These are phyloP conservation scores for Platichthys flesus DNA, from an alignment of 2,113 vertebrate species.

Conservation along the genomic window DNA sequence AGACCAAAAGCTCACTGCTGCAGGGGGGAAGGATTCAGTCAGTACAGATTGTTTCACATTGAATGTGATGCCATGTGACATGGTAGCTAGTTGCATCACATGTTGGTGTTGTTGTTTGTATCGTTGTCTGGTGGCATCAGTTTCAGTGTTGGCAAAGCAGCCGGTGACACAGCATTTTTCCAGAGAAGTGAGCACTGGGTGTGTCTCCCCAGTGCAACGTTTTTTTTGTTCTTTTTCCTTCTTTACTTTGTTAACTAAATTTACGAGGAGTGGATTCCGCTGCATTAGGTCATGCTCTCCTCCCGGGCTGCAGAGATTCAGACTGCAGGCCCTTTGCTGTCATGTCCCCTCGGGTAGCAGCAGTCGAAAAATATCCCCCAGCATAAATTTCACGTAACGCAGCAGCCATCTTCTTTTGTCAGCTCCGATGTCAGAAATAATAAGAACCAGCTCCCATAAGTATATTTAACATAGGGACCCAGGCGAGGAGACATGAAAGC, in stretches of 20 bases:
- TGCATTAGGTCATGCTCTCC: conserved; percentile 33
- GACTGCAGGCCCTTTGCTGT: conserved; percentile 35
- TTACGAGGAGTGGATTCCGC: conserved; percentile 13
- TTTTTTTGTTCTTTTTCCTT: background rate
- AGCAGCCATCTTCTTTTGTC: conserved; percentile 52
- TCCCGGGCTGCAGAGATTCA: conserved; percentile 24
- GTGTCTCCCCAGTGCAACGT: background rate
- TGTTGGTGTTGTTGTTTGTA: conserved; percentile 34
- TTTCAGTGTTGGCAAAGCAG: conserved; percentile 14
- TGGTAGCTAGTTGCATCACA: conserved; percentile 45
- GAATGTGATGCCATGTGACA: conserved; percentile 38
- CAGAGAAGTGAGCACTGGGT: background rate
- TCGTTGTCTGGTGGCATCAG: conserved; percentile 39
- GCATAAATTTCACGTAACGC: conserved; percentile 39
- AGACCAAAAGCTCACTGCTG: conserved; percentile 25
- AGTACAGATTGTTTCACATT: conserved; percentile 30
- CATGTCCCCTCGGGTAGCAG: conserved; percentile 22
- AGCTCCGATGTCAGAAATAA: conserved; percentile 48
- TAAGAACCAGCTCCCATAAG: conserved; percentile 34
- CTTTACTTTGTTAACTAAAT: conserved; percentile 22
- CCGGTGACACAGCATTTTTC: conserved; percentile 31
- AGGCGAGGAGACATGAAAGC: conserved; percentile 35
- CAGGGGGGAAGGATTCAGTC: conserved; percentile 13
- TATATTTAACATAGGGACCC: conserved; percentile 40
- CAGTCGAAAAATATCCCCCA: conserved; percentile 43